Evolutionary conservation across 1,140 invertebrate genomes (phyloP).

Genomic region (Coelopa frigida): DNA sequence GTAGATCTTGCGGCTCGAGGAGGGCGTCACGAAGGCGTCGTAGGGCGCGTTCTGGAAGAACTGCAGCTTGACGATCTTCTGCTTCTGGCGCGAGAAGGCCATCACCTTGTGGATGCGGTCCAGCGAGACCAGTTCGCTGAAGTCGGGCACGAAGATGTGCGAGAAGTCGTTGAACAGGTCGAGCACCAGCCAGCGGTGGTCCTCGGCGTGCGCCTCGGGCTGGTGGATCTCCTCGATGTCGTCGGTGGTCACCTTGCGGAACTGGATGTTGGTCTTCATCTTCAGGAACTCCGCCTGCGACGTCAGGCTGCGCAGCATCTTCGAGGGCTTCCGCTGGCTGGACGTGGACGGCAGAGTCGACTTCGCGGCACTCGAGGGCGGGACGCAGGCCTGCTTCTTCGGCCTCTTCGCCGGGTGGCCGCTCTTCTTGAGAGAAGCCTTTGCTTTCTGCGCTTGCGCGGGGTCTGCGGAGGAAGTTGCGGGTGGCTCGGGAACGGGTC

Average conservation of each 20-base stretch:
- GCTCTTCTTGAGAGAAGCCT: too few species aligned
- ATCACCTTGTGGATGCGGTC: constrained; percentile 36
- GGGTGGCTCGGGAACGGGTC: too few species aligned
- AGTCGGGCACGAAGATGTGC: constrained; percentile 38
- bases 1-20: constrained; percentile 28
- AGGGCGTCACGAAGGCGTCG: constrained; percentile 34
- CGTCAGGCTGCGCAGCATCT: not conserved
- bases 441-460: too few species aligned
- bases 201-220: constrained; percentile 17
- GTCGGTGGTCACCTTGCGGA: constrained; percentile 23
- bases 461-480: too few species aligned
- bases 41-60: constrained; percentile 30
- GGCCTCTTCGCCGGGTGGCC: too few species aligned
- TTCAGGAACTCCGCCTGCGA: too few species aligned
- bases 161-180: constrained; percentile 39
- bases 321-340: constrained; percentile 2
- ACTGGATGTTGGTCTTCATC: constrained; percentile 29
- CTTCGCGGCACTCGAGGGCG: too few species aligned
- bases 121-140: constrained; percentile 28
- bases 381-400: too few species aligned
- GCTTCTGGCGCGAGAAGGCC: constrained; percentile 19
- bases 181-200: constrained; percentile 38
- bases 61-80: constrained; percentile 34
- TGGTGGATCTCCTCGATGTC: constrained; percentile 28
- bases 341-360: not conserved